Conservation (phyloP, 2,113 vertebrate species). For the Xyliphius kryptos region DNA sequence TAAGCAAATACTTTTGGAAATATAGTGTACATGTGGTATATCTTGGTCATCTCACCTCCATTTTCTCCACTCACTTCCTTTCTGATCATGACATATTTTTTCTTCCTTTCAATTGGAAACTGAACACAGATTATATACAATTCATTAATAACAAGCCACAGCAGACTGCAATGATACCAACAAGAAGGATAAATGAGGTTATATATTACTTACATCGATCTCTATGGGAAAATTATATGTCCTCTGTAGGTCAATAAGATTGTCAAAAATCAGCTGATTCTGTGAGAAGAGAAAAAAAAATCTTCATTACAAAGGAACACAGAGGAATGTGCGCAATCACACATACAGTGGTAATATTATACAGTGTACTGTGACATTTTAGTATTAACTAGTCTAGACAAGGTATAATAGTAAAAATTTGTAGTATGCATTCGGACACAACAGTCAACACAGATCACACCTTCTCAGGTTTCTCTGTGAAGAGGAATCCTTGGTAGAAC, state of each 20-base stretch:
- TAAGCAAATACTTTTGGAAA: too few relatives aligned
- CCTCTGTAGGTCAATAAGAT: conserved; percentile 75
- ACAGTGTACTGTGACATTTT: too few relatives aligned
- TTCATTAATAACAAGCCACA: too few relatives aligned
- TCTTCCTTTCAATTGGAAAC: conserved; percentile 89
- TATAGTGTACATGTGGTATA: too few relatives aligned
- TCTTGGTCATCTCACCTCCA: conserved; percentile 81
- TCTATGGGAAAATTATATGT: conserved; percentile 86
- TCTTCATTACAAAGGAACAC: too few relatives aligned
- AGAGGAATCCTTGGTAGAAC: conserved; percentile 93
- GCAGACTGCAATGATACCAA: too few relatives aligned
- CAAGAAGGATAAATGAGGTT: too few relatives aligned
- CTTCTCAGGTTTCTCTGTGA: conserved; percentile 90
- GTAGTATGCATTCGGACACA: not conserved
- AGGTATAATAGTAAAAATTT: too few relatives aligned
- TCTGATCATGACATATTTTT: conserved; percentile 83
- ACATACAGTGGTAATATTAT: too few relatives aligned
- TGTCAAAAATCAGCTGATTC: conserved; percentile 93
- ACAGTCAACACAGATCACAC: conserved; percentile 46
- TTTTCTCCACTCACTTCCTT: conserved; percentile 73
- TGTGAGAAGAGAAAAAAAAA: conserved; percentile 54
- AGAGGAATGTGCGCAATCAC: too few relatives aligned
- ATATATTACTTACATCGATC: conserved; percentile 84
- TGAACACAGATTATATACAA: too few relatives aligned
- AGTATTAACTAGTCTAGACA: too few relatives aligned